Conservation (phyloP, 2,888 invertebrate species). For the Microplitis manilae region DNA sequence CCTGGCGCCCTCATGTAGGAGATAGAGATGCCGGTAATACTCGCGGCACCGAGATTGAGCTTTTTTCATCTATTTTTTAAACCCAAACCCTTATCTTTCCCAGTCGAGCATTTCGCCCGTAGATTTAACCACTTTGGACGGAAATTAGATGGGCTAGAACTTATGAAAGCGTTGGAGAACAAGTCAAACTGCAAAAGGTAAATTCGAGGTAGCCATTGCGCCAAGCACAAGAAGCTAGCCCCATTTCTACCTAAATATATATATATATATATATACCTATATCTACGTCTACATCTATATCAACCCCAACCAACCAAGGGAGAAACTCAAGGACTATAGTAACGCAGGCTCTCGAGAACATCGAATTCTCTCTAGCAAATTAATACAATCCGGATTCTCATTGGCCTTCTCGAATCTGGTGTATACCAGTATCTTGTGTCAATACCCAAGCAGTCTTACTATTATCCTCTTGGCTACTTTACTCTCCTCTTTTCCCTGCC, state of each 20-base stretch:
- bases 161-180: slow-evolving; percentile 36
- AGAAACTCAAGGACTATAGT: not conserved
- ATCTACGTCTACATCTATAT: not conserved
- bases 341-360: slow-evolving; percentile 4
- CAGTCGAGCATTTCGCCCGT: slow-evolving; percentile 6
- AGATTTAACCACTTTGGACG: slow-evolving; percentile 30
- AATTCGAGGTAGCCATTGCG: slow-evolving; percentile 32
- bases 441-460: slow-evolving; percentile 32
- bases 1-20: slow-evolving; percentile 30
- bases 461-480: slow-evolving; percentile 21
- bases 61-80: slow-evolving; percentile 13
- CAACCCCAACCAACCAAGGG: not conserved
- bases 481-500: slow-evolving; percentile 16
- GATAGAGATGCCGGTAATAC: slow-evolving; percentile 30
- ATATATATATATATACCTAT: not conserved
- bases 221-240: not conserved
- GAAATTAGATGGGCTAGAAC: slow-evolving; percentile 39
- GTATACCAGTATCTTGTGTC: slow-evolving; percentile 40
- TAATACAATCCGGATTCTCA: slow-evolving; percentile 38
- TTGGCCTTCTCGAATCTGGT: slow-evolving; percentile 32
- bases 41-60: slow-evolving; percentile 19
- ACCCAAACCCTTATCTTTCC: slow-evolving; percentile 4
- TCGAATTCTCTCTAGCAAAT: slow-evolving; percentile 33
- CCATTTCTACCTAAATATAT: too few relatives aligned
- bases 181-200: slow-evolving; percentile 41